Conservation (phyloP, 1,140 invertebrate genomes). For the Acromyrmex echinatior region DNA sequence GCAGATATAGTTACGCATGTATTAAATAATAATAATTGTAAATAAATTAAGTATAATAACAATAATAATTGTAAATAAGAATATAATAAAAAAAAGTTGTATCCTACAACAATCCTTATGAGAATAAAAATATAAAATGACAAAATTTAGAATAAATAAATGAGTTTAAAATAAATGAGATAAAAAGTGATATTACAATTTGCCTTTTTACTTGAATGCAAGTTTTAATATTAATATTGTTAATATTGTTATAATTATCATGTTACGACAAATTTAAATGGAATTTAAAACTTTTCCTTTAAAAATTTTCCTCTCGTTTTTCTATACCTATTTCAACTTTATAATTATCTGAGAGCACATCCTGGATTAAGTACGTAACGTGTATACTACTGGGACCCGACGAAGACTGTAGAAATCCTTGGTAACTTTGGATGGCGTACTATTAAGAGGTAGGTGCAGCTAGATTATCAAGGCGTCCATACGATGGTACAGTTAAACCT, state of each 20-base stretch:
- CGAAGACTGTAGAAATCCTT: constrained; percentile 59
- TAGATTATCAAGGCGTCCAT: constrained; percentile 62
- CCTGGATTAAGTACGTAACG: constrained; percentile 33
- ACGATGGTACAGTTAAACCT: constrained; percentile 51
- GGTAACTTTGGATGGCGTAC: constrained; percentile 41
- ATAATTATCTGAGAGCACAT: neutral
- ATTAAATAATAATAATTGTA: too few relatives aligned
- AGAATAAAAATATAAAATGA: neutral
- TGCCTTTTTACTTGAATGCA: constrained; percentile 6
- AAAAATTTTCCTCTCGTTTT: neutral
- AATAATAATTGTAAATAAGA: neutral
- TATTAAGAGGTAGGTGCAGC: constrained; percentile 61
- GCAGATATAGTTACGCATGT: too few relatives aligned
- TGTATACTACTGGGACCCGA: constrained; percentile 17
- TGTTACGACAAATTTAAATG: neutral
- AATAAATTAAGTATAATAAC: too few relatives aligned
- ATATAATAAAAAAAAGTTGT: neutral
- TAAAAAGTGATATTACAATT: neutral
- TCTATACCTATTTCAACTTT: neutral
- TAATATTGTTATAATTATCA: neutral
- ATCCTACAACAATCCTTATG: neutral
- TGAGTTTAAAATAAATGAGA: too few relatives aligned
- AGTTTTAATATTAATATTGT: constrained; percentile 10
- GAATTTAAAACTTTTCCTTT: neutral
- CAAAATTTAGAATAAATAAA: neutral